Conservation (phyloP, 2,797 vertebrate species). For the Capromys pilorides region DNA sequence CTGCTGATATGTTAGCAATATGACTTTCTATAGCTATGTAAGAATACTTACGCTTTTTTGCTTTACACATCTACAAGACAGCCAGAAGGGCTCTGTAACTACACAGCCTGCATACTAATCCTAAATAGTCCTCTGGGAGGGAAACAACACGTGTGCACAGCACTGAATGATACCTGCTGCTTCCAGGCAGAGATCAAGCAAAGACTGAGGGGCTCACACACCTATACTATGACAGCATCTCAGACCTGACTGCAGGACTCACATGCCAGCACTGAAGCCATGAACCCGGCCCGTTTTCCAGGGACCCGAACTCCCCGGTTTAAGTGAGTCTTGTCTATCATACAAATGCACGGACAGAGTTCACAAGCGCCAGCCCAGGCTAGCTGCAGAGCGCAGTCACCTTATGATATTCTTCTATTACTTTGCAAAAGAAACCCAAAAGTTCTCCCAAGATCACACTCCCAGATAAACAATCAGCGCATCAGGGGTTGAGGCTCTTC, state of each 20-base stretch:
- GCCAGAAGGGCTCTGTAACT: neutral
- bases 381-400: neutral
- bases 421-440: neutral
- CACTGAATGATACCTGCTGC: neutral
- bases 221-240: neutral
- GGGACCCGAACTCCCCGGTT: neutral
- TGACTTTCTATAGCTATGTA: neutral
- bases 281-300: neutral
- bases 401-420: neutral
- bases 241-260: neutral
- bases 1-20: neutral
- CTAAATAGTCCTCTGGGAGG: neutral
- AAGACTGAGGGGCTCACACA: neutral
- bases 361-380: neutral
- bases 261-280: neutral
- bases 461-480: neutral
- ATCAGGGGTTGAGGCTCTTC: neutral
- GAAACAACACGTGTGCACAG: neutral
- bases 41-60: constrained; percentile 5
- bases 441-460: neutral
- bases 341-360: neutral
- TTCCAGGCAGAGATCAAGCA: neutral
- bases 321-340: neutral
- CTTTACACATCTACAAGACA: neutral
- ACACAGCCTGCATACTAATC: neutral